Conservation (phyloP, 1,140 invertebrate genomes). For the Drosophila insularis region DNA sequence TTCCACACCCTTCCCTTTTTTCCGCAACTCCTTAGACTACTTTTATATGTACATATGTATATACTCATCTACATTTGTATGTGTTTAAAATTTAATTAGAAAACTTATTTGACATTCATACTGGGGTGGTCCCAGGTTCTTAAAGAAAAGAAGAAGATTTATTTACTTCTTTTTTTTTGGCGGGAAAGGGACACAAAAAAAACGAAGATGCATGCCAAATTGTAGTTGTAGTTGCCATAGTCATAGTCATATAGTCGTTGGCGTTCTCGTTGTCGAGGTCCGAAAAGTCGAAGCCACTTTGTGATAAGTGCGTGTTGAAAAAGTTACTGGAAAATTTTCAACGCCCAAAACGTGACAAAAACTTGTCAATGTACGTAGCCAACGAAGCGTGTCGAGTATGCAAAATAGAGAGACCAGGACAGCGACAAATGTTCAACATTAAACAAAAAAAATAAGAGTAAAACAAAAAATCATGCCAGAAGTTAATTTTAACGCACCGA, state of each 20-base stretch:
- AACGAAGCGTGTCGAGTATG: slow-evolving; percentile 70
- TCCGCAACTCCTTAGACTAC: background rate
- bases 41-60: background rate
- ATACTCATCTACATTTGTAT: background rate
- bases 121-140: slow-evolving; percentile 52
- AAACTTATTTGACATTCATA: slow-evolving; percentile 43
- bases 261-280: background rate
- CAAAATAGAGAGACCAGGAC: slow-evolving; percentile 64
- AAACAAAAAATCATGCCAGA: background rate
- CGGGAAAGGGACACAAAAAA: background rate
- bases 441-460: slow-evolving; percentile 21
- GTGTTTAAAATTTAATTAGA: slow-evolving; percentile 64
- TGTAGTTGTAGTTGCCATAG: background rate
- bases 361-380: slow-evolving; percentile 57
- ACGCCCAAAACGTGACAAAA: slow-evolving; percentile 71
- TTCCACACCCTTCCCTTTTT: background rate
- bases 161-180: slow-evolving; percentile 53
- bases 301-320: slow-evolving; percentile 71
- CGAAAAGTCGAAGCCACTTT: slow-evolving; percentile 69
- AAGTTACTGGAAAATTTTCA: slow-evolving; percentile 65
- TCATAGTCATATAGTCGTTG: background rate
- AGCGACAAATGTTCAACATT: slow-evolving; percentile 70
- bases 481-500: background rate
- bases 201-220: slow-evolving; percentile 13
- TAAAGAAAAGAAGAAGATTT: slow-evolving; percentile 48